Percentiles rank a stretch among this genome's conserved stretches.
Conservation (phyloP, 64 coral and sea anemone genomes). For the Pocillopora damicornis region DNA sequence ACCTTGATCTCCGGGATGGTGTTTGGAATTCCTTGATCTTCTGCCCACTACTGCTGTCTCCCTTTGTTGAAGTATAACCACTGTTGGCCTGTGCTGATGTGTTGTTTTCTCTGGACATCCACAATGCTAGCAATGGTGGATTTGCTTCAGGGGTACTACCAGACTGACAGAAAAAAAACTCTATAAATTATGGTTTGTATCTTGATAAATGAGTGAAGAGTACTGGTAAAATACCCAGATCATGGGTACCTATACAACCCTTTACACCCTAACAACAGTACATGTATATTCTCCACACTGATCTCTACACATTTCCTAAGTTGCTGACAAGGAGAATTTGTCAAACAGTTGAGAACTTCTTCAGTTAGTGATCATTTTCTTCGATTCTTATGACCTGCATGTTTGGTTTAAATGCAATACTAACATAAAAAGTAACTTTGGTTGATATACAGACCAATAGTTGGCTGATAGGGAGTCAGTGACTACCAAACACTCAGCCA, state of each 20-base stretch:
- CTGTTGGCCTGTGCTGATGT: background rate
- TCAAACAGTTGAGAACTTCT: too few species aligned
- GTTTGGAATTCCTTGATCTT: conserved; percentile 63
- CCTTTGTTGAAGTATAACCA: background rate
- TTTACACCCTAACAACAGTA: background rate
- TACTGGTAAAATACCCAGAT: background rate
- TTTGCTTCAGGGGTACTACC: conserved; percentile 64
- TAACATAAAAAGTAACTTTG: too few species aligned
- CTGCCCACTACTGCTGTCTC: background rate
- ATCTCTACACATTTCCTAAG: too few species aligned
- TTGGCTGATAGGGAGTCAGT: too few species aligned
- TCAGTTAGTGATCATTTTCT: too few species aligned
- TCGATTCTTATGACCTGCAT: too few species aligned
- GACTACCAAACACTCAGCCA: too few species aligned
- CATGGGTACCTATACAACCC: background rate
- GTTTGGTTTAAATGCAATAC: too few species aligned
- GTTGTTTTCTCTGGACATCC: conserved; percentile 57
- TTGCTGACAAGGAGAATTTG: too few species aligned
- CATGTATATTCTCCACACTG: background rate
- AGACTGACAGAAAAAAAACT: conserved; percentile 45
- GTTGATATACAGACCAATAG: too few species aligned
- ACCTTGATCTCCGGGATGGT: conserved; percentile 76
- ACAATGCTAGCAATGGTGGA: conserved; percentile 64
- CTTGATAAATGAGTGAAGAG: background rate
- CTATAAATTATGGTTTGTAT: background rate